A percentile compares a stretch with the other conserved stretches of the same genome.
Conservation (phyloP, 1,140 invertebrate species). For the Drosophila tani region DNA sequence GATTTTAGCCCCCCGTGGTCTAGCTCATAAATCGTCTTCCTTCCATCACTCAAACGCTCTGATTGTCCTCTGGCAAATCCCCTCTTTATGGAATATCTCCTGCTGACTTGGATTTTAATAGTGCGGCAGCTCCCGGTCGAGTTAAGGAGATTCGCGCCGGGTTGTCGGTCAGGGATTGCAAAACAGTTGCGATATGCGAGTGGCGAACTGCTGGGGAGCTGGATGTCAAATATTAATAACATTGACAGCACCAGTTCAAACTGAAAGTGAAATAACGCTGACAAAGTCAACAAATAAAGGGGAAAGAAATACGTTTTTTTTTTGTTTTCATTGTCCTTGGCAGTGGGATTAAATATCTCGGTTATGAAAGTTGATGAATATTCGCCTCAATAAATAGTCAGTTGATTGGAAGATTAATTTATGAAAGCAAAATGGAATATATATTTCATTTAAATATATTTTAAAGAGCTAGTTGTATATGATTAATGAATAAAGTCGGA, state of each 20-base stretch:
- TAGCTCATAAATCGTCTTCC: constrained; percentile 73
- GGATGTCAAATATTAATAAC: constrained; percentile 57
- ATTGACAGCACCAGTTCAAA: constrained; percentile 55
- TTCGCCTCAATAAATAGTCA: too few species aligned
- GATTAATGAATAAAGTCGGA: not conserved
- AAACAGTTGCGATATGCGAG: constrained; percentile 24
- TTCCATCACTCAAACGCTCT: constrained; percentile 62
- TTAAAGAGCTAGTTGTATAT: not conserved
- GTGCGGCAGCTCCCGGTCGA: constrained; percentile 26
- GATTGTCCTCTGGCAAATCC: constrained; percentile 15
- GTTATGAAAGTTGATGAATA: constrained; percentile 1
- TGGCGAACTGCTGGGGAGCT: not conserved
- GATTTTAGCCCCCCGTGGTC: constrained; percentile 43
- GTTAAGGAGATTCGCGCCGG: constrained; percentile 33
- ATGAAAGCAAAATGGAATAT: not conserved
- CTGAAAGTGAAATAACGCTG: constrained; percentile 9
- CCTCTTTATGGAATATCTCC: constrained; percentile 9
- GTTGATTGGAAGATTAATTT: too few species aligned
- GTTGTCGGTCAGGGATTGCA: constrained; percentile 40
- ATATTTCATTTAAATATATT: not conserved
- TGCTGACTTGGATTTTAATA: constrained; percentile 47
- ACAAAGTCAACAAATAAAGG: constrained; percentile 12
- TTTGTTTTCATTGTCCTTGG: not conserved
- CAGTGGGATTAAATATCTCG: not conserved
- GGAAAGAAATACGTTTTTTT: not conserved